Percentiles rank a stretch among this genome's conserved stretches.
phyloP scores from a whole-genome alignment of 2,113 vertebrate species.

The Manacus vitellinus region DNA sequence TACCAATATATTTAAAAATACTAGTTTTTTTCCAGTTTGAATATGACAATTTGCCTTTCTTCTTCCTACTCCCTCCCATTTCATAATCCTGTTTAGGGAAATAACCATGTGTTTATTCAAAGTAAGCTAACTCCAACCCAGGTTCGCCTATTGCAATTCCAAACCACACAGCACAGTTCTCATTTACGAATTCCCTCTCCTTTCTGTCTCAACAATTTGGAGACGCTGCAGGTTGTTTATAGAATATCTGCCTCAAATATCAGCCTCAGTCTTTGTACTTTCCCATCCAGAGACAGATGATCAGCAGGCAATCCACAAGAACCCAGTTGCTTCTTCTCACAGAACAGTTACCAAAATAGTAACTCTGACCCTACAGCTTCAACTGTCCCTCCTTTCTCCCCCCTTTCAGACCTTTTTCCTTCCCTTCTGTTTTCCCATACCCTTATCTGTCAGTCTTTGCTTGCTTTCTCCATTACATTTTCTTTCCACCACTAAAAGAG shows the following conservation, averaged over 20 bases:
- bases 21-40: not conserved
- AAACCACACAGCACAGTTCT: not conserved
- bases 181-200: not conserved
- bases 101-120: not conserved
- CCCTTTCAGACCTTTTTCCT: not conserved
- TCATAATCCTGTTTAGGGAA: not conserved
- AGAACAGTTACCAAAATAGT: not conserved
- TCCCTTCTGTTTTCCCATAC: not conserved
- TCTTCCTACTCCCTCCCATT: not conserved
- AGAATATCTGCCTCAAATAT: not conserved
- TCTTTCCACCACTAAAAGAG: not conserved
- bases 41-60: not conserved
- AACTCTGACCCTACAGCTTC: not conserved
- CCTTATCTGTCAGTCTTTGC: not conserved
- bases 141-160: not conserved
- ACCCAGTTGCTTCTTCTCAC: not conserved
- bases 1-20: not conserved
- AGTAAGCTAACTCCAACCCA: not conserved
- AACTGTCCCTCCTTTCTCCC: not conserved
- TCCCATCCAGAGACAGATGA: not conserved
- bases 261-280: not conserved
- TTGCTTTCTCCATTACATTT: not conserved
- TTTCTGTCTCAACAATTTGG: not conserved
- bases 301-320: not conserved
- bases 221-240: not conserved